Evolutionary conservation across 2,797 vertebrate genomes (phyloP).

Genomic region (Coregonus sp.): DNA sequence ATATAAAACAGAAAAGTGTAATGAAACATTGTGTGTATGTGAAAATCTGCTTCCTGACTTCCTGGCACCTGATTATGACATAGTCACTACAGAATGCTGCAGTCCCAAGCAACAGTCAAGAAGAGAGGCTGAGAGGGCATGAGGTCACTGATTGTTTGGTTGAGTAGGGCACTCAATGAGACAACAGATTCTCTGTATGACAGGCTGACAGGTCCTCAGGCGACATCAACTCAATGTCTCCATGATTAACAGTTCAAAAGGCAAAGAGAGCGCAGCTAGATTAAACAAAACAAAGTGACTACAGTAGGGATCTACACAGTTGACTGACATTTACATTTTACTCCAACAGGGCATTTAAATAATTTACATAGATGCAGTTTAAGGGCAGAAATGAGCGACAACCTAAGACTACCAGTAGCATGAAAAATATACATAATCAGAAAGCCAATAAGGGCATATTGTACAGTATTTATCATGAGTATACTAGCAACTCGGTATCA

Average conservation of each 20-base stretch:
- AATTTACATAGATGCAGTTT: too few relatives aligned
- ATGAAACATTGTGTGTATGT: conserved; percentile 54
- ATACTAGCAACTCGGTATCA: background rate
- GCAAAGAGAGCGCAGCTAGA: background rate
- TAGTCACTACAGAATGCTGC: conserved; percentile 56
- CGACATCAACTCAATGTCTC: background rate
- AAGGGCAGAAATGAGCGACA: too few relatives aligned
- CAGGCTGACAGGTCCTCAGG: background rate
- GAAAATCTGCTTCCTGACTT: conserved; percentile 58
- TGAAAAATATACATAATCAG: too few relatives aligned
- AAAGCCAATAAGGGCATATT: conserved; percentile 4
- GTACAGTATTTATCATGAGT: conserved; percentile 19
- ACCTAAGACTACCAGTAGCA: too few relatives aligned
- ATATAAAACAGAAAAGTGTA: conserved; percentile 39
- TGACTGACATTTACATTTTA: background rate
- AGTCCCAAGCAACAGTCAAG: conserved; percentile 38
- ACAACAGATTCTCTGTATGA: conserved; percentile 2
- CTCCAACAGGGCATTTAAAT: background rate
- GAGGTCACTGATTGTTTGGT: conserved; percentile 40
- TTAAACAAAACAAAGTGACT: conserved; percentile 7
- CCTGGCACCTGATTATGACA: conserved; percentile 64
- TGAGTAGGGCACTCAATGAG: too few relatives aligned
- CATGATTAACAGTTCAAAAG: conserved; percentile 7
- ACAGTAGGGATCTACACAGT: background rate
- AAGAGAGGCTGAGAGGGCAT: conserved; percentile 38